Evolutionary conservation across 2,113 vertebrate genomes (phyloP).

Genomic region (Spea bombifrons): DNA sequence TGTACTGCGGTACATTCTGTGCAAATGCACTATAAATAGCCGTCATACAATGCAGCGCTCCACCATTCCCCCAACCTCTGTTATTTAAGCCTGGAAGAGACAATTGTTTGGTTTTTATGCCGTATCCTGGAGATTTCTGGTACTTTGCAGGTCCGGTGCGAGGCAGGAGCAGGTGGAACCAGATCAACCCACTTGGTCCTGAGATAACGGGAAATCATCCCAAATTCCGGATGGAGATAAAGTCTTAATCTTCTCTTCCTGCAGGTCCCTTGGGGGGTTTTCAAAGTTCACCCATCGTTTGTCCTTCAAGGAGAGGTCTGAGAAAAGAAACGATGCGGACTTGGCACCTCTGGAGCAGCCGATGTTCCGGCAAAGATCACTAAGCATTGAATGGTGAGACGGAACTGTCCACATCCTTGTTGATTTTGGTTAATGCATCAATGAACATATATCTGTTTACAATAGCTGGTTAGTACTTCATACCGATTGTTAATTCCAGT

Average conservation of each 20-base stretch:
- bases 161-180: not conserved
- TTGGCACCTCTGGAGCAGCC: constrained; percentile 60
- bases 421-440: too few relatives aligned
- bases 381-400: constrained; percentile 86
- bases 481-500: too few relatives aligned
- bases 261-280: constrained; percentile 77
- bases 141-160: too few relatives aligned
- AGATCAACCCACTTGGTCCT: not conserved
- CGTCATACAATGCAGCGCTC: constrained; percentile 39
- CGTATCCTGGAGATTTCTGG: too few relatives aligned
- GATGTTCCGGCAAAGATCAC: constrained; percentile 78
- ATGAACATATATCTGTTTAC: too few relatives aligned
- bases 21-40: constrained; percentile 41
- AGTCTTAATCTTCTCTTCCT: constrained; percentile 49
- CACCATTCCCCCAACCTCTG: constrained; percentile 9
- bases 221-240: constrained; percentile 49
- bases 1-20: constrained; percentile 43
- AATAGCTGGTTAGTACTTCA: too few relatives aligned
- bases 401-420: too few relatives aligned
- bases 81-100: constrained; percentile 15
- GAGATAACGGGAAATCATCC: not conserved
- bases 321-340: constrained; percentile 75
- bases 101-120: not conserved
- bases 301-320: constrained; percentile 79
- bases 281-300: constrained; percentile 82